These are phyloP conservation scores for Bos javanicus DNA, from an alignment of 2,113 vertebrate genomes.

Conservation along the genomic window DNA sequence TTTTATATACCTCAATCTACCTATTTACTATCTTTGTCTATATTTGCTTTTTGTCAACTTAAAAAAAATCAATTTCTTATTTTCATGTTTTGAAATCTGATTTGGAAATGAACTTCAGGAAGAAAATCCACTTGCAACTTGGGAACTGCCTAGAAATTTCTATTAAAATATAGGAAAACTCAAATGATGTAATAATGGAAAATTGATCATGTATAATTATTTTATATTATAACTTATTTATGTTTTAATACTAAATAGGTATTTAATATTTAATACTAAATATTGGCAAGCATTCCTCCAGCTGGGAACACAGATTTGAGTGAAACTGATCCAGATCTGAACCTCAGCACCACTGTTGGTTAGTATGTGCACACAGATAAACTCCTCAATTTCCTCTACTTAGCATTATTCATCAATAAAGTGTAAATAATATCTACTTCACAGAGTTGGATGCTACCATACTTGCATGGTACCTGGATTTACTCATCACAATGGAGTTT, in stretches of 20 bases:
- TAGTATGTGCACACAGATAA: background rate
- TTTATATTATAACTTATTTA: background rate
- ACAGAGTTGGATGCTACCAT: background rate
- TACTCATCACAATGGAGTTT: background rate
- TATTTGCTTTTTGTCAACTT: background rate
- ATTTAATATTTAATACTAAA: background rate
- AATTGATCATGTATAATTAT: background rate
- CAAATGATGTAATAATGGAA: background rate
- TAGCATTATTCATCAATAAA: background rate
- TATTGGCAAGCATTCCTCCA: background rate
- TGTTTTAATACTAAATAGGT: background rate
- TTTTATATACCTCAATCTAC: background rate
- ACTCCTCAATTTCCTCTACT: background rate
- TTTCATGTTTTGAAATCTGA: background rate
- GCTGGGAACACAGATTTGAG: background rate
- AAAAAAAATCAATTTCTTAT: background rate
- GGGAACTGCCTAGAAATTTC: background rate
- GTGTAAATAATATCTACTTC: background rate
- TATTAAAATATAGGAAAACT: background rate
- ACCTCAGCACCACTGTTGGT: background rate
- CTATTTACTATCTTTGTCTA: background rate
- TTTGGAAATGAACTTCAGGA: background rate
- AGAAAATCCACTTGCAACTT: background rate
- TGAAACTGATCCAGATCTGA: background rate
- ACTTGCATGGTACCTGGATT: background rate